Base-by-base conservation (phyloP, 2,888 invertebrate genomes). In the Drosophila formosana region DNA sequence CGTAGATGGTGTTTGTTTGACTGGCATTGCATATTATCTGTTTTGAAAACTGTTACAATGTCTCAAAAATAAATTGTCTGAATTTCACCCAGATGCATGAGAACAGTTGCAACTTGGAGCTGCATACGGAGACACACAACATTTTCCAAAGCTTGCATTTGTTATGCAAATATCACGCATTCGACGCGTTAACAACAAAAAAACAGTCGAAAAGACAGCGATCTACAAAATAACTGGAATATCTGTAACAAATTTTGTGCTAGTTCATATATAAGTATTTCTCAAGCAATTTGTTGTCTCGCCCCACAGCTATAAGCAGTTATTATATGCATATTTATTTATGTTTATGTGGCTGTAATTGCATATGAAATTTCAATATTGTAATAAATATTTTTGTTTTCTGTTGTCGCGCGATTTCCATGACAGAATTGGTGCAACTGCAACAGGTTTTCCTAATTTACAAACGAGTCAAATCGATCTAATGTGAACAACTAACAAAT, bases 351-450 rank as follows among this genome's bases (percentile, higher is more conserved):
- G 74, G 52, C 70, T 77, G 72, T 82, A 86, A 83, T 83, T 83
- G 82, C 80, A 74, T 82, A 80, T 80, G 70, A 72, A 74, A 76
- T 81, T 81, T 76, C 65, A 79, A 65, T 80, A 80, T 75, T 85
- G 69, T 77, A 83, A 81, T 86, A 83, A 86, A 83, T 79, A 81
- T 79, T 83, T 75, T 80, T 72, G 56, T 69, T 75, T 65, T 64
- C 60, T 73, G 63, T 75, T 67, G 66, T 67, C 66, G 78, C 78
- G 72, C 66, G 73, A 49, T 74, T 79, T 64, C 30, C 74, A 75
- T 82, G 85, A 85, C 85, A 87, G 88, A 85, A 77, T 87, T 85
- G 82, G 88, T 85, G 82, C 81, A 82, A 72, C 62, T 63, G 74
- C 75, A 82, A 82, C 85, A 72, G 85, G 85, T 85, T 85, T 85